A percentile compares a stretch with the other conserved stretches of the same genome.
phyloP scores from a whole-genome alignment of 2,888 invertebrate genomes.

The Gisinianus flammeolus region DNA sequence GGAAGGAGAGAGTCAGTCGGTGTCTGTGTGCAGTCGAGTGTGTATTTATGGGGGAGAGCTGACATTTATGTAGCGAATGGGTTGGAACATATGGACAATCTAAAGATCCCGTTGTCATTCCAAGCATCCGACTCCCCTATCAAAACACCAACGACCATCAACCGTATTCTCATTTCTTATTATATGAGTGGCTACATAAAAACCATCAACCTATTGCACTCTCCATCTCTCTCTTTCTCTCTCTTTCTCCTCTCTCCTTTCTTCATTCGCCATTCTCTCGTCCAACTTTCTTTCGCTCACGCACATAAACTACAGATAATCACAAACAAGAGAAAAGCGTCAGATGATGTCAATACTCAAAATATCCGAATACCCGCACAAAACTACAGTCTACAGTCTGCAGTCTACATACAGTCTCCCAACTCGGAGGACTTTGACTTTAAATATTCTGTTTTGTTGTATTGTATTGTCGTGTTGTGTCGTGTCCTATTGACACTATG shows the following conservation, averaged over 20 bases:
- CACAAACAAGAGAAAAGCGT: no score
- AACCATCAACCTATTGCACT: slow-evolving; percentile 3
- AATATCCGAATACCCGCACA: no score
- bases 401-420: no score
- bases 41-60: slow-evolving; percentile 52
- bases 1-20: no score
- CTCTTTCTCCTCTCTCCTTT: background rate
- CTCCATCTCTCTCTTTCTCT: background rate
- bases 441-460: no score
- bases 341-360: no score
- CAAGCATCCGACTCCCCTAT: background rate
- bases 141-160: background rate
- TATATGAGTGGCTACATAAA: background rate
- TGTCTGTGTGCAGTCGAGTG: slow-evolving; percentile 50
- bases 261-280: no score
- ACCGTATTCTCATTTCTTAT: no score
- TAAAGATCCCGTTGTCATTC: slow-evolving; percentile 50
- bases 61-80: slow-evolving; percentile 57
- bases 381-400: no score
- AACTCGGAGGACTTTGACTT: no score
- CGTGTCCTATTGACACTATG: background rate
- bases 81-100: slow-evolving; percentile 44
- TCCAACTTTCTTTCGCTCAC: background rate
- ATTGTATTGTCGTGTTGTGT: no score
- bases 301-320: no score